These are phyloP conservation scores for Parnassius orleans DNA, from an alignment of 2,888 invertebrate genomes.

Conservation along the genomic window DNA sequence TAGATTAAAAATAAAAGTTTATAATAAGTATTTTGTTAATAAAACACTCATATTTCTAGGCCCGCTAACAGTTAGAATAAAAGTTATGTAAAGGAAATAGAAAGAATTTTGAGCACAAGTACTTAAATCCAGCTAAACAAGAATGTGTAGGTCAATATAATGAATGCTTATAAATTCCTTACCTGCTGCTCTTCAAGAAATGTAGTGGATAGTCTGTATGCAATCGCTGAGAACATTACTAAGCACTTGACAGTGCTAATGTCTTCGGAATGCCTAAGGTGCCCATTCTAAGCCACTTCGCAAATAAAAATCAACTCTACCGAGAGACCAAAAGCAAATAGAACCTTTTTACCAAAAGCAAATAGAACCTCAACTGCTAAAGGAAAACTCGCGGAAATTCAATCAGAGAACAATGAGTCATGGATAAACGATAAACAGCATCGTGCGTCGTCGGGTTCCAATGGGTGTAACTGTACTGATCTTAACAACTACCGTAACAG, in stretches of 20 bases:
- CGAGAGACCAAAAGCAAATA: too few species aligned
- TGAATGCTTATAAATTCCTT: conserved; percentile 20
- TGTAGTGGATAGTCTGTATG: conserved; percentile 68
- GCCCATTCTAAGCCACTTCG: conserved; percentile 22
- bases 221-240: conserved; percentile 70
- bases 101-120: too few species aligned
- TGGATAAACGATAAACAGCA: conserved; percentile 13
- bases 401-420: conserved; percentile 50
- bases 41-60: too few species aligned
- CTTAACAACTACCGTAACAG: conserved; percentile 25
- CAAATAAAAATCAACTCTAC: background rate
- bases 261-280: conserved; percentile 50
- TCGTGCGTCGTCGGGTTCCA: conserved; percentile 36
- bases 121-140: too few species aligned
- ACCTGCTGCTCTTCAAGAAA: conserved; percentile 72
- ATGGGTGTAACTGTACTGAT: conserved; percentile 44
- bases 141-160: too few species aligned
- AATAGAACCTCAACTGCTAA: background rate
- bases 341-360: too few species aligned
- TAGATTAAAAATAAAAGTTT: too few species aligned
- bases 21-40: too few species aligned
- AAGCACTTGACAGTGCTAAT: conserved; percentile 31
- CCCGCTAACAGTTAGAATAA: too few species aligned
- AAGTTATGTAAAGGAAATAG: too few species aligned
- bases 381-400: conserved; percentile 46